Percentiles rank a stretch among this genome's conserved stretches.
phyloP scores from a whole-genome alignment of 1,140 invertebrate genomes.

The Micrasema longulum region DNA sequence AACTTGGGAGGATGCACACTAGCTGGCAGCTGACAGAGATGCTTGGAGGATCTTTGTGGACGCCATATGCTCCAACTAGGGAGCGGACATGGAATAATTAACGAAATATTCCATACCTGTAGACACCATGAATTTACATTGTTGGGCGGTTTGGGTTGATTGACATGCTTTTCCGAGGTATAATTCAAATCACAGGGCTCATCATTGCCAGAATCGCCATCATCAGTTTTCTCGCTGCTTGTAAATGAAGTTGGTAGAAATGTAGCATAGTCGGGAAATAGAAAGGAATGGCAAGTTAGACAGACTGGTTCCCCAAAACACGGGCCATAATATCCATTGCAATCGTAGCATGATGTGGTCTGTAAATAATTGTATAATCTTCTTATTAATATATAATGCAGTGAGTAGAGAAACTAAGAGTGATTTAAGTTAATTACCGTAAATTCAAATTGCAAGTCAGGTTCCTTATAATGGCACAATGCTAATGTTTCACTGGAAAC shows the following conservation, averaged over 20 bases:
- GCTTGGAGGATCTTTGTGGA: too few species aligned
- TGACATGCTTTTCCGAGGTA: constrained; percentile 53
- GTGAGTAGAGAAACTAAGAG: too few species aligned
- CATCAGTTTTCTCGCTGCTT: constrained; percentile 83
- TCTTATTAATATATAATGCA: neutral
- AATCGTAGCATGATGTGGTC: constrained; percentile 81
- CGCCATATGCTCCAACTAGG: too few species aligned
- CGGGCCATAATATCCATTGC: constrained; percentile 93
- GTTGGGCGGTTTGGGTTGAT: constrained; percentile 43
- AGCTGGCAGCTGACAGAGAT: too few species aligned
- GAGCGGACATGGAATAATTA: too few species aligned
- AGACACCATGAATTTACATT: constrained; percentile 43
- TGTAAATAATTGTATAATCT: constrained; percentile 59
- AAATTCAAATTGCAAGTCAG: constrained; percentile 42
- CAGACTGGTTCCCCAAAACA: constrained; percentile 94
- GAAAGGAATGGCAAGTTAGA: constrained; percentile 90
- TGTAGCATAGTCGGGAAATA: constrained; percentile 85
- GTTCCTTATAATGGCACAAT: constrained; percentile 37
- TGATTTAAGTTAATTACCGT: constrained; percentile 21
- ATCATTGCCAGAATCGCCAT: constrained; percentile 94
- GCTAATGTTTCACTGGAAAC: constrained; percentile 32
- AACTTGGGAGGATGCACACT: too few species aligned
- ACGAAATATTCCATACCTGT: constrained; percentile 27
- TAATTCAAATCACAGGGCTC: constrained; percentile 84
- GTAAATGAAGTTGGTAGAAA: constrained; percentile 70